Base-by-base conservation (phyloP, 1,140 invertebrate species). In the Drosophila ambigua region DNA sequence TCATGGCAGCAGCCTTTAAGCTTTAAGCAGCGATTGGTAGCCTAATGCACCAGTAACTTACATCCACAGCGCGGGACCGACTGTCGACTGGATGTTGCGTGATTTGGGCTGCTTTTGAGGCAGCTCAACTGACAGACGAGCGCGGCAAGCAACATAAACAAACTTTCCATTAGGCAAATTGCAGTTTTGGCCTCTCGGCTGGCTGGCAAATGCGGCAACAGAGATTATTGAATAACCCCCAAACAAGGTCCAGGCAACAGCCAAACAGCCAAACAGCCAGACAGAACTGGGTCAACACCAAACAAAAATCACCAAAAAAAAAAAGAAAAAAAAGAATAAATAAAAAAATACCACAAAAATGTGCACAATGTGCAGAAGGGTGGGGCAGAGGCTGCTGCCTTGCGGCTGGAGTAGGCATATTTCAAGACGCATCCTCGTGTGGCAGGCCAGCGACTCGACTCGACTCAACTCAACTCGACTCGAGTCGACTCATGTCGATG, bases 111-210 rank as follows among this genome's bases (percentile, higher is more conserved):
- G 28, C 23, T 44, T 50, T 72, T 59, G 13, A 16, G 28, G 2
- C 13, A 35, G 3, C 50, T 11, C 51, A 53, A 49, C 41, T 50
- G 23, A 62, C 49, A 35, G 66, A 5, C 65, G 26, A 66, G 54
- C 43, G 16, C 53, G 26, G 49, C 62, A 43, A 54, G 6, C 52
- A 58, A 71, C 26, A 71, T 71, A 58, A 71, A 71, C 67, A 58
- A 35, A 59, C 46, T 72, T 87, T 82, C 78, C 82, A 85, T 85
- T 85, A 85, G 72, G 69, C 69, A 85, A 88, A 85, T 85, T 87
- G 75, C 83, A 65, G 75, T 63, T 82, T 39, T 46, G 71, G 54
- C 54, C 61, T 35, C 51, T 48, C 39, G 28, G 49, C 53, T 43
- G 24, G 16, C 7, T 35, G 52, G 53, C 61, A 77, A 39, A 39